Evolutionary conservation across 2,113 vertebrate genomes (phyloP).

Genomic region (Pica pica): DNA sequence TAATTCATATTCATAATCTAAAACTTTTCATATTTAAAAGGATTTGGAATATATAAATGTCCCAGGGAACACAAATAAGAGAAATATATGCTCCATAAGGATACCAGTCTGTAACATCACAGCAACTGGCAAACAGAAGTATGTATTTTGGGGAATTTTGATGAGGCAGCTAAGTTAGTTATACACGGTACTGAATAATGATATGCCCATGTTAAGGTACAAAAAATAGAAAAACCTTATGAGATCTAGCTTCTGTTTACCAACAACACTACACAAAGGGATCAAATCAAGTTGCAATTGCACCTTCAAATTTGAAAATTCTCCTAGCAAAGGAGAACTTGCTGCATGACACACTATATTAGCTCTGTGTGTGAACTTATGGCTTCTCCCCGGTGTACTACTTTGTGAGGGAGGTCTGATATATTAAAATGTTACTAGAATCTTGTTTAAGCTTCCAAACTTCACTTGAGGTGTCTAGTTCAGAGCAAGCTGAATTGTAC

Average conservation of each 20-base stretch:
- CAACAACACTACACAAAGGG: neutral
- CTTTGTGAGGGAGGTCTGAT: neutral
- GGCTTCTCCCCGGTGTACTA: neutral
- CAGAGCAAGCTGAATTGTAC: neutral
- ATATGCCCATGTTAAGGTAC: neutral
- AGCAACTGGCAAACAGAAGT: neutral
- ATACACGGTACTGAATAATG: neutral
- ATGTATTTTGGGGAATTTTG: neutral
- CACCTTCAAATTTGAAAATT: neutral
- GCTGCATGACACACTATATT: neutral
- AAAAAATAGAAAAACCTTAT: neutral
- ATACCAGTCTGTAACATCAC: neutral
- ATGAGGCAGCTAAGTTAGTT: neutral
- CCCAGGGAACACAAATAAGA: neutral
- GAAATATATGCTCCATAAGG: neutral
- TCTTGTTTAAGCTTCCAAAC: neutral
- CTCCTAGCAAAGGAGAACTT: neutral
- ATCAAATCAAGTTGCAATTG: neutral
- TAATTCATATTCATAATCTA: slow-evolving; percentile 2
- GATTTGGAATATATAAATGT: neutral
- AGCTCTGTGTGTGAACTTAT: neutral
- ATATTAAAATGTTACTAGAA: neutral
- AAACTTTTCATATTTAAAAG: neutral
- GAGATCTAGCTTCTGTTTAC: neutral
- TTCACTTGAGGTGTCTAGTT: neutral